Base-by-base conservation (phyloP, 2,797 vertebrate genomes). In the Cynodonichthys magdalenae region DNA sequence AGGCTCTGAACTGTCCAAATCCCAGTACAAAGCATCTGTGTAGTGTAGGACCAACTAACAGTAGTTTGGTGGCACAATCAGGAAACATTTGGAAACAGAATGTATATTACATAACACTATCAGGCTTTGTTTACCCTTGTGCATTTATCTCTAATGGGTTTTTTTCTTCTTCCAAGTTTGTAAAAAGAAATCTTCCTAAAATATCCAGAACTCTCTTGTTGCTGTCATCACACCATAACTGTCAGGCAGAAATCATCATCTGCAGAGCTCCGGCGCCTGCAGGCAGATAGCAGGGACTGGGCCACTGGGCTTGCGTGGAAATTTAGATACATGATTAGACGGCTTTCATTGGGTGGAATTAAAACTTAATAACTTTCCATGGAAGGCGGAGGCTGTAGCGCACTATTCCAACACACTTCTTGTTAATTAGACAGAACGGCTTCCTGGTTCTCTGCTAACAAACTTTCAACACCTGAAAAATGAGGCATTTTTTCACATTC, bases 401-500 rank as follows among this genome's bases (percentile, higher is more conserved):
- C 49, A 42, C 71, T 71, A 72, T 79, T 59, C 39, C 76, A 68
- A 79, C 53, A 67, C 8, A 29, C 74, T 45, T 83, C 73, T 67
- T 75, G 75, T 74, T 90, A 88, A 91, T 90, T 84, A 87, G 73
- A 77, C 53, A 71, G 61, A 79, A 72, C 8, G 53, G 79, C 76
- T 77, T 82, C 82, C 66, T 79, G 83, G 67, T 74, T 84, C 39
- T 74, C 68, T 18, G 52, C 59, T 69, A 78, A 78, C 51, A n/a
- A 60, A 66, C 65, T 62, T 72, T 83, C 72, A 80, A 59, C 68
- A 68, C 59, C 64, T 76, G 67, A 87, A 86, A 75, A 90, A 89
- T 89, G 84, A 89, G 88, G 76, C 75, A 82, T 73, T 74, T 55
- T 80, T 77, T 85, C 46, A 77, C 69, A 82, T 87, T 87, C 28